These are phyloP conservation scores for Drosophila rubida DNA, from an alignment of 2,888 invertebrate species.

Conservation along the genomic window DNA sequence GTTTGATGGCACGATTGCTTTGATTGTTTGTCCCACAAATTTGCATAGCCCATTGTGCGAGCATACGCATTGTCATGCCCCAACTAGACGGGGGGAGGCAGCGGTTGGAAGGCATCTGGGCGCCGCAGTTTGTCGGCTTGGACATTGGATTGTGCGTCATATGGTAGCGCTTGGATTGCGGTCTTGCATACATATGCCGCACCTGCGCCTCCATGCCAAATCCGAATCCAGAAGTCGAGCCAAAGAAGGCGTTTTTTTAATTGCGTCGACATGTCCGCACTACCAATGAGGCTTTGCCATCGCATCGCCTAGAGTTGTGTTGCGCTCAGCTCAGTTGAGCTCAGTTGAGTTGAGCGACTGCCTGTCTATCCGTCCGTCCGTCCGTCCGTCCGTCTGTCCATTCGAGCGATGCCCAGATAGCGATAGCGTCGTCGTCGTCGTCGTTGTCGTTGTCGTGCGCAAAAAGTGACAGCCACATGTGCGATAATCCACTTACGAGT, in stretches of 20 bases:
- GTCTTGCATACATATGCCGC: constrained; percentile 78
- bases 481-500: constrained; percentile 56
- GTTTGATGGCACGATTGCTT: constrained; percentile 47
- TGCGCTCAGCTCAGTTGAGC: constrained; percentile 43
- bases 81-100: background rate
- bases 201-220: constrained; percentile 78
- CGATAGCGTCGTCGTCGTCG: constrained; percentile 26
- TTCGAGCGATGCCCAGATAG: constrained; percentile 61
- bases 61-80: constrained; percentile 40
- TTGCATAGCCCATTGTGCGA: constrained; percentile 70
- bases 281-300: constrained; percentile 72
- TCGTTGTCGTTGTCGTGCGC: constrained; percentile 32
- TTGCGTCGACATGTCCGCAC: constrained; percentile 82
- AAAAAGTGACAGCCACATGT: constrained; percentile 55
- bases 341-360: constrained; percentile 61
- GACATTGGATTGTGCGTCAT: constrained; percentile 62
- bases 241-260: constrained; percentile 83
- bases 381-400: constrained; percentile 13
- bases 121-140: constrained; percentile 37
- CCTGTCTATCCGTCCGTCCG: constrained; percentile 26
- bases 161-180: constrained; percentile 47
- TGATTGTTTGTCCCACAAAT: constrained; percentile 70
- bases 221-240: constrained; percentile 62
- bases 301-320: constrained; percentile 22
- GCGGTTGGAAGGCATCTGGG: constrained; percentile 11